Evolutionary conservation across 2,888 invertebrate species (phyloP), one percentile per base, ranked within the genome.

Genomic region (Athalia circularis): DNA sequence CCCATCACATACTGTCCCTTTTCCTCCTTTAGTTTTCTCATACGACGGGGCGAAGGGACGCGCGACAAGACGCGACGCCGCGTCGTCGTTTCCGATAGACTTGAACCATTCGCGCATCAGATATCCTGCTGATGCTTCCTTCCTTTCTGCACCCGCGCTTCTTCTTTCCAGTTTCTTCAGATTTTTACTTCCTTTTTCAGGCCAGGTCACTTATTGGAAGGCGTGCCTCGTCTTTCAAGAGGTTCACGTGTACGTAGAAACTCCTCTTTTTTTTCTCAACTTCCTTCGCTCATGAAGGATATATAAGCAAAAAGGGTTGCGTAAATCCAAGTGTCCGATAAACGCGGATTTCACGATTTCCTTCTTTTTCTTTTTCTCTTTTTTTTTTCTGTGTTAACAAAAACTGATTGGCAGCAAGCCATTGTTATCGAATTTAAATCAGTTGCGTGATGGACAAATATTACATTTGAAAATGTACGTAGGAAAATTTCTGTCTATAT

Each of bases 191-290:
- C 29, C 29, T 29, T 29, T 29, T 29, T 2, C 29, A 29, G 48
- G 50, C 81, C 79, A 81, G 83, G 85, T 85, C 87, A 87, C 85
- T 88, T 29, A 29, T 29, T 88, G 86, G 83, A 85, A 84, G 80
- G 84, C 84, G 80, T 79, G 80, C 78, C 82, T 84, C 84, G 82
- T 85, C 83, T 80, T 78, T 65, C 52, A 8, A 68, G 50, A 15
- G 67, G 67, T 67, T 15, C 15, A 13, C 43, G 45, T 11, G 65
- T 11, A 29, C 29, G 52, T 52, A 52, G 68, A 52, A 52, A 68
- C 79, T 77, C 80, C 3, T 15, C 43, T 45, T 70, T 57, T n/a
- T 57, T 64, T 64, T 29, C 29, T 29, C 11, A 15, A 43, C 43
- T 7, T 11, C 52, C 8, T 7, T 8, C 29, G 7, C 29, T 43